Percentiles rank a stretch among this genome's conserved stretches.
These are phyloP conservation scores for Hemithea aestivaria DNA, from an alignment of 2,888 invertebrate genomes.

Conservation along the genomic window DNA sequence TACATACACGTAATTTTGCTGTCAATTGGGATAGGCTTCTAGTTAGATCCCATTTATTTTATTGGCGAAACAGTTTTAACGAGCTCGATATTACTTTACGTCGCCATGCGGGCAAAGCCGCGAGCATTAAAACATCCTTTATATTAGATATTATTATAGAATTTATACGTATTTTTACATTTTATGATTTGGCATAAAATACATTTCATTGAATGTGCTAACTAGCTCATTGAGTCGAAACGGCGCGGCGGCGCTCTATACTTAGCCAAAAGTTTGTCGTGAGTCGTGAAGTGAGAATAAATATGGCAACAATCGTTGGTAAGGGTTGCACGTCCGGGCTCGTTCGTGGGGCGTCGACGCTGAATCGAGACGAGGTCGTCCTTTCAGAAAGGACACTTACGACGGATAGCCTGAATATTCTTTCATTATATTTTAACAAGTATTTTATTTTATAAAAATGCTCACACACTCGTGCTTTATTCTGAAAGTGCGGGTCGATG, in stretches of 20 bases:
- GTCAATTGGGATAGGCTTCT: too few species aligned
- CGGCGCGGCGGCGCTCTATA: conserved; percentile 35
- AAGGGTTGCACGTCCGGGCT: conserved; percentile 46
- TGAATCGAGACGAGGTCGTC: conserved; percentile 30
- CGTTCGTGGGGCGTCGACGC: conserved; percentile 46
- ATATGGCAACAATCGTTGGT: conserved; percentile 43
- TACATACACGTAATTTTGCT: too few species aligned
- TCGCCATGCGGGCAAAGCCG: too few species aligned
- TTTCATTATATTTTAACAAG: conserved; percentile 1
- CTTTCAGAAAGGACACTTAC: neutral
- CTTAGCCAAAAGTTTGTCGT: conserved; percentile 46
- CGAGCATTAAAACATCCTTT: too few species aligned
- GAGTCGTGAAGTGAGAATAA: conserved; percentile 42
- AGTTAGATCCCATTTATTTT: too few species aligned
- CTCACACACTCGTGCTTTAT: too few species aligned
- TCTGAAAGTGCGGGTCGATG: too few species aligned
- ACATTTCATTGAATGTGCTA: conserved; percentile 23
- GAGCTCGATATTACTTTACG: too few species aligned
- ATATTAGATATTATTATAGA: too few species aligned
- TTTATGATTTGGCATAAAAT: neutral
- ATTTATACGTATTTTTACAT: neutral
- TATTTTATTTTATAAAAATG: too few species aligned
- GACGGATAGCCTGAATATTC: neutral
- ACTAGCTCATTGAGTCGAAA: conserved; percentile 32
- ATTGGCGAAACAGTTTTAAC: too few species aligned